Conservation (phyloP, 2,797 vertebrate species). For the Sebastiscus tertius region DNA sequence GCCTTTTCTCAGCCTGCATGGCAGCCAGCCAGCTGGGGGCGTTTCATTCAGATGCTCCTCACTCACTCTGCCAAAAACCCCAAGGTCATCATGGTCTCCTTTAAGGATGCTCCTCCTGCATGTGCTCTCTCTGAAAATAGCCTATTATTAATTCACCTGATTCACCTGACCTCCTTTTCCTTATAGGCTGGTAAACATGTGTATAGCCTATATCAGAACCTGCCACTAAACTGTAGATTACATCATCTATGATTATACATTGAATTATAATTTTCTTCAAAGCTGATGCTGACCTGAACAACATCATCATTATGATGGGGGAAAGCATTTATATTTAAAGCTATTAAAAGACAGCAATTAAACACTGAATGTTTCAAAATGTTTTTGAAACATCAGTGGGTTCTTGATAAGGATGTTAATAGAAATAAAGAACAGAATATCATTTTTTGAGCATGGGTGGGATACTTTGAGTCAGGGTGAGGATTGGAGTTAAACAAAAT, state of each 20-base stretch:
- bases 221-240: neutral
- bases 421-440: too few species aligned
- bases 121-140: neutral
- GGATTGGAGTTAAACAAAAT: too few species aligned
- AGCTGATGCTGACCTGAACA: neutral
- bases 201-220: neutral
- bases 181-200: neutral
- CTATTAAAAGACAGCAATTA: too few species aligned
- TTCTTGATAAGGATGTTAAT: too few species aligned
- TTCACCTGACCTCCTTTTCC: neutral
- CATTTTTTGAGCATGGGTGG: too few species aligned
- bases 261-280: neutral
- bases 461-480: too few species aligned
- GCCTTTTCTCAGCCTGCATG: conserved; percentile 51
- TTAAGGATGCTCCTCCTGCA: conserved; percentile 70
- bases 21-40: conserved; percentile 33
- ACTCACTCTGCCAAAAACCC: conserved; percentile 68
- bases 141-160: neutral
- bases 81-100: conserved; percentile 88
- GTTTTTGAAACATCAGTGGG: too few species aligned
- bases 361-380: too few species aligned
- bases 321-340: too few species aligned
- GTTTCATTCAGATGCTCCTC: conserved; percentile 54
- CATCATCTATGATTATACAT: neutral
- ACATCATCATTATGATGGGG: too few species aligned